Conservation (phyloP, 2,888 invertebrate species). For the Ditylenchus weischeri region DNA sequence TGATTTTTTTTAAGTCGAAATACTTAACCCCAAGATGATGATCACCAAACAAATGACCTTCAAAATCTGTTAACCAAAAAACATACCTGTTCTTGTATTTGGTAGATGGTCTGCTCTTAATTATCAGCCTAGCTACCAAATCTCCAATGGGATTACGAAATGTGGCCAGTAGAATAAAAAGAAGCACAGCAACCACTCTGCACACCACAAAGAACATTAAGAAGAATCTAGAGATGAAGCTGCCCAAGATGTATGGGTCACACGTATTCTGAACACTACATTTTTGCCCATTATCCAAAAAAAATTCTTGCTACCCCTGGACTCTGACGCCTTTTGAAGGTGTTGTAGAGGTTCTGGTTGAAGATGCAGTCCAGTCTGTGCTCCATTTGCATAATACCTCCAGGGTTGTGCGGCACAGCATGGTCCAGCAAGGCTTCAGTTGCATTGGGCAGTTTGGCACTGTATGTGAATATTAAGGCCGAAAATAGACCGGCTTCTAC, state of each 20-base stretch:
- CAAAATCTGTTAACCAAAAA: not conserved
- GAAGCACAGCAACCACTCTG: constrained; percentile 42
- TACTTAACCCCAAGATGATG: no score
- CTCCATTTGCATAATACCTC: constrained; percentile 50
- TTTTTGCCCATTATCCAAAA: not conserved
- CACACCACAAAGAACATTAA: constrained; percentile 42
- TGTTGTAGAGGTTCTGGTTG: constrained; percentile 50
- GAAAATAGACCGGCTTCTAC: constrained; percentile 46
- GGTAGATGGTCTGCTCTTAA: constrained; percentile 32
- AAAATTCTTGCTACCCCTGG: constrained; percentile 42
- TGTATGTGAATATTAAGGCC: constrained; percentile 43
- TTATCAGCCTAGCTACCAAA: constrained; percentile 40
- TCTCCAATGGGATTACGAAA: constrained; percentile 45
- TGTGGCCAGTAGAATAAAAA: constrained; percentile 39
- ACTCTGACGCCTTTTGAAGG: constrained; percentile 45
- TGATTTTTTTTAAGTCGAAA: no score
- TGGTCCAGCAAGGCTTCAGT: constrained; percentile 52
- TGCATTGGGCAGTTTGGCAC: constrained; percentile 41
- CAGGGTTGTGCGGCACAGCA: constrained; percentile 56
- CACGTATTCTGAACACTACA: constrained; percentile 50
- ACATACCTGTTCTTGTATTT: constrained; percentile 32
- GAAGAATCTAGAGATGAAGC: constrained; percentile 44
- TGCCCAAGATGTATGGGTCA: constrained; percentile 48
- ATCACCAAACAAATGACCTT: no score
- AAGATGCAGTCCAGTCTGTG: constrained; percentile 52